phyloP scores from a whole-genome alignment of 2,113 vertebrate genomes.

The Thalassoma bifasciatum region DNA sequence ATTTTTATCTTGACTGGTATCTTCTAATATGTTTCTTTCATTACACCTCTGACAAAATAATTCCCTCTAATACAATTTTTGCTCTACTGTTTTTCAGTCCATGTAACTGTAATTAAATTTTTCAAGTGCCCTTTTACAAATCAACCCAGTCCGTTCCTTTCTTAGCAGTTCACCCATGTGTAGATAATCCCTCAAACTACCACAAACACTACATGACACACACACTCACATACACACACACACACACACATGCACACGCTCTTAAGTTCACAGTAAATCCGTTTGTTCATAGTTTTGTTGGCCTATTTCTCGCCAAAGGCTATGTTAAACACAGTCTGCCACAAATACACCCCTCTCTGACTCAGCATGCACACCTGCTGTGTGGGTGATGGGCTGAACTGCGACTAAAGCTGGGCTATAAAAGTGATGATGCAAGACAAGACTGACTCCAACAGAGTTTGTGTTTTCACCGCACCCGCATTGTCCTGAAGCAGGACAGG shows the following conservation, averaged over 20 bases:
- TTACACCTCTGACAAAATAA: background rate
- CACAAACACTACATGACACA: background rate
- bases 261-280: constrained; percentile 8
- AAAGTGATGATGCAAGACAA: constrained; percentile 63
- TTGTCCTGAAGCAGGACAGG: constrained; percentile 16
- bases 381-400: constrained; percentile 54
- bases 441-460: constrained; percentile 36
- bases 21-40: background rate
- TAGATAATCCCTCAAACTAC: background rate
- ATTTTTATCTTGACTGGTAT: background rate
- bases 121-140: background rate
- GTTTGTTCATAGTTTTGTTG: constrained; percentile 34
- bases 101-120: background rate
- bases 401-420: constrained; percentile 40
- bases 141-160: background rate
- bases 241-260: background rate
- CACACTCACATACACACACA: no score
- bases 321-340: constrained; percentile 32
- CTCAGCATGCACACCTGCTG: constrained; percentile 68
- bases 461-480: constrained; percentile 38
- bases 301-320: constrained; percentile 33
- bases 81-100: background rate
- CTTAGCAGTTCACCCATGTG: background rate
- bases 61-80: background rate
- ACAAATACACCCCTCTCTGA: constrained; percentile 45